phyloP scores from a whole-genome alignment of 1,140 invertebrate species.

The Drosophila sp. region DNA sequence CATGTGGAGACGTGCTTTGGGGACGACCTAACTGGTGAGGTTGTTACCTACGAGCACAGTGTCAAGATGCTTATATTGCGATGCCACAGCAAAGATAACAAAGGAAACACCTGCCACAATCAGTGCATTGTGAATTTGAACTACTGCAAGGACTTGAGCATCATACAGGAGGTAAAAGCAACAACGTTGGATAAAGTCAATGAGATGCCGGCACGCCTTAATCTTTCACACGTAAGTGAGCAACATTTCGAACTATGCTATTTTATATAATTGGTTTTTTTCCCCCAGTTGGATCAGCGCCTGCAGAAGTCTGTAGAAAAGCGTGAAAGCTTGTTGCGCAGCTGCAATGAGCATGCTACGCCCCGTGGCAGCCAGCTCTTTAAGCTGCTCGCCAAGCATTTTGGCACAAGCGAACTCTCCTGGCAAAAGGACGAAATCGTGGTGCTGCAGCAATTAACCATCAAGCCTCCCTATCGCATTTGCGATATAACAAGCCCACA shows the following conservation, averaged over 20 bases:
- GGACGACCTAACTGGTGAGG: conserved; percentile 47
- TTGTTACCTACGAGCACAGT: conserved; percentile 37
- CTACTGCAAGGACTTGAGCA: conserved; percentile 53
- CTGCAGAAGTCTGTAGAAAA: conserved; percentile 12
- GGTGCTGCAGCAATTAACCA: conserved; percentile 45
- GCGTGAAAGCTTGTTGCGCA: conserved; percentile 12
- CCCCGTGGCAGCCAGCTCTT: conserved; percentile 36
- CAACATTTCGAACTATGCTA: not conserved
- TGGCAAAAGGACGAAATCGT: conserved; percentile 31
- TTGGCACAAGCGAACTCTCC: conserved; percentile 15
- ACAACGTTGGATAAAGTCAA: not conserved
- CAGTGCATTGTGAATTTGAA: conserved; percentile 29
- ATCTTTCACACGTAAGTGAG: conserved; percentile 27
- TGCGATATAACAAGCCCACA: conserved; percentile 23
- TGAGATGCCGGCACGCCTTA: conserved; percentile 10
- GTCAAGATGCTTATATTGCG: conserved; percentile 53
- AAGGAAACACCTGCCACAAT: conserved; percentile 4
- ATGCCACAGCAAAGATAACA: conserved; percentile 7
- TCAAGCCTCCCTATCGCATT: conserved; percentile 43
- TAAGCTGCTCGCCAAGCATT: conserved; percentile 28
- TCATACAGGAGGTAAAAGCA: conserved; percentile 37
- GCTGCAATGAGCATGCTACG: conserved; percentile 23
- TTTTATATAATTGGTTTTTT: not conserved
- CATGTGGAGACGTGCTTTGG: conserved; percentile 57
- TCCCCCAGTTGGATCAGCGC: conserved; percentile 46